These are phyloP conservation scores for Mythimna ferrago DNA, from an alignment of 2,888 invertebrate genomes.

Conservation along the genomic window DNA sequence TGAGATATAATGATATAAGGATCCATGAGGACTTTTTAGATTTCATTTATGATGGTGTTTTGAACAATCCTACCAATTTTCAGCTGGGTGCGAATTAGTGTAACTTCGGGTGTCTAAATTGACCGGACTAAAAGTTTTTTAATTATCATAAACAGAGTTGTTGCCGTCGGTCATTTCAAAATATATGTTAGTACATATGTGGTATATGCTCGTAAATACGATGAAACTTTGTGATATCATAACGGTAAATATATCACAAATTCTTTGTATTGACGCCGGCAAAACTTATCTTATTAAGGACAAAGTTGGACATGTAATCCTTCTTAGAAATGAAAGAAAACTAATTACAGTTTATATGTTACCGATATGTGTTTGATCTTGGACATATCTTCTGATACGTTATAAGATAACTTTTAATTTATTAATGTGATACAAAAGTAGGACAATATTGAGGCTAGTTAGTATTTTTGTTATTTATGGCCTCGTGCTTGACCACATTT, in stretches of 20 bases:
- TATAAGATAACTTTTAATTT: conserved; percentile 4
- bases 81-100: too few species aligned
- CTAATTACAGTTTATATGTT: conserved; percentile 69
- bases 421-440: background rate
- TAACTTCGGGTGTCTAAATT: too few species aligned
- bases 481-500: too few species aligned
- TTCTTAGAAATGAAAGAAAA: conserved; percentile 66
- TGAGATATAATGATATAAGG: too few species aligned
- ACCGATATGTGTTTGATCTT: conserved; percentile 20
- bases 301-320: conserved; percentile 71
- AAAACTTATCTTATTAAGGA: conserved; percentile 62
- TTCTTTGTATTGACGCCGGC: conserved; percentile 42
- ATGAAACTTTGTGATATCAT: conserved; percentile 17
- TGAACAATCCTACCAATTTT: too few species aligned
- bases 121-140: too few species aligned
- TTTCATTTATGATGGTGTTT: too few species aligned
- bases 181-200: background rate
- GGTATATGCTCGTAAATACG: background rate
- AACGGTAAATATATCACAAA: conserved; percentile 32
- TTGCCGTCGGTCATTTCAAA: too few species aligned
- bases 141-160: too few species aligned
- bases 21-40: too few species aligned
- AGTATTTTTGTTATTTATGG: too few species aligned
- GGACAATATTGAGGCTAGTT: too few species aligned
- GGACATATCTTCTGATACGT: conserved; percentile 13